phyloP scores from a whole-genome alignment of 2,888 invertebrate genomes.

The Drosophila bunnanda region DNA sequence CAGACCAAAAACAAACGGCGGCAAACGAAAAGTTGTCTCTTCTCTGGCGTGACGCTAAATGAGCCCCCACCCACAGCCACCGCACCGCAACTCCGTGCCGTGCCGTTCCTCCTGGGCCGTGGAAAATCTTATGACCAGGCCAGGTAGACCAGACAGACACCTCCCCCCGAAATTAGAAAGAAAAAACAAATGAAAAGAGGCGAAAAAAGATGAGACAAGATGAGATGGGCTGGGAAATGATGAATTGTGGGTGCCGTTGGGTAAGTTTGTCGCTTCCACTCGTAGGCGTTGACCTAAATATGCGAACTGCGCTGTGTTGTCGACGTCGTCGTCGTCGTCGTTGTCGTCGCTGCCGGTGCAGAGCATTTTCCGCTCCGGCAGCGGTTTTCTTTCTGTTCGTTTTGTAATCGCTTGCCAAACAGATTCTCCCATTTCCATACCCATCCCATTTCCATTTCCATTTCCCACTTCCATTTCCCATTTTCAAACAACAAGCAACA shows the following conservation, averaged over 20 bases:
- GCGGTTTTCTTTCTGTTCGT: slow-evolving; percentile 60
- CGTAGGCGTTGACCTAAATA: slow-evolving; percentile 80
- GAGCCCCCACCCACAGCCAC: slow-evolving; percentile 33
- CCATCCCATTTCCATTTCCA: slow-evolving; percentile 1
- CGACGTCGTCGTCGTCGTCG: slow-evolving; percentile 13
- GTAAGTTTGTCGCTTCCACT: slow-evolving; percentile 67
- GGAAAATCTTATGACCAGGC: slow-evolving; percentile 68
- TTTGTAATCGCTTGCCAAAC: slow-evolving; percentile 77
- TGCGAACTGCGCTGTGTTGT: slow-evolving; percentile 42
- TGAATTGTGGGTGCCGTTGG: slow-evolving; percentile 78
- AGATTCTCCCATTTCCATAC: slow-evolving; percentile 36
- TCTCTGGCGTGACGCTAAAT: slow-evolving; percentile 75
- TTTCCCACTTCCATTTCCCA: slow-evolving; percentile 4
- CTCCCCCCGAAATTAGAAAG: slow-evolving; percentile 17
- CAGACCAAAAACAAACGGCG: slow-evolving; percentile 27
- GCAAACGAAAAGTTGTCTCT: slow-evolving; percentile 47
- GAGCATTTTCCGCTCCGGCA: slow-evolving; percentile 54
- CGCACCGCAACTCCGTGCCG: background rate
- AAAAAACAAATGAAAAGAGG: slow-evolving; percentile 6
- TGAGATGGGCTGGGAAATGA: slow-evolving; percentile 55
- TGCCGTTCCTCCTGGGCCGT: slow-evolving; percentile 14
- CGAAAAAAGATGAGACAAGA: slow-evolving; percentile 12
- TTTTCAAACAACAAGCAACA: slow-evolving; percentile 46
- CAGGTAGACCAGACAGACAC: slow-evolving; percentile 67
- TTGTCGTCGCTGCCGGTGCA: slow-evolving; percentile 29